Base-by-base conservation (phyloP, 2,797 vertebrate species). In the Darevskia nairensis region DNA sequence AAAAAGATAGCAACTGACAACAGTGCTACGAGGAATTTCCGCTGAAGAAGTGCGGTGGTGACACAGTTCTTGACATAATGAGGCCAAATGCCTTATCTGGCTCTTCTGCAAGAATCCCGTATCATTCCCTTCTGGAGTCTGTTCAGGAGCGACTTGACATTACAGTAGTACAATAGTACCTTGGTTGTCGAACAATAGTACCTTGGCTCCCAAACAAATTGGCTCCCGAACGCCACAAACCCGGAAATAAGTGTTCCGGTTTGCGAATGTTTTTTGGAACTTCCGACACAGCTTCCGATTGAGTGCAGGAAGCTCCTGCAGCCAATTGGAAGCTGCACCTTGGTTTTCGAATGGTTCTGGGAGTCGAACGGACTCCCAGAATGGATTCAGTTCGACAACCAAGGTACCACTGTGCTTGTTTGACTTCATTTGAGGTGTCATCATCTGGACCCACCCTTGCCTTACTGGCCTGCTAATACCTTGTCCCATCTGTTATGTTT, bases 11-110 rank as follows among this genome's bases (percentile, higher is more conserved):
- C 39, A 50, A 82, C 71, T 25, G 68, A 68, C 7, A 69, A 87
- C 32, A 59, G 6, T 50, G 44, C 41, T 29, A 46, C 6, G 3
- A 64, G 17, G 21, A 41, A 69, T 81, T 72, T 39, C 35, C 7
- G 3, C 35, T 61, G 35, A 29, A 46, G 50, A 87, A 87, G 50
- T 13, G 13, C 0, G 50, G 17, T 72, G 68, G 71, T 61, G 29
- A 55, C 81, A 68, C 50, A 39, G 3, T 21, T 85, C 61, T 82
- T 90, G 29, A 84, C 19, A 29, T 76, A 89, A 82, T 82, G 85
- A 85, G 9, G 15, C 25, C 41, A 86, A 25, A 89, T 29, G 79
- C 44, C 88, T 66, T 82, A 19, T 64, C 15, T 69, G 46, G 0
- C 11, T 89, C 61, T 92, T 39, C 19, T 84, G 6, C 75, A 74